Conservation (phyloP, 2,888 invertebrate species). For the Lasioglossum zephyrum region DNA sequence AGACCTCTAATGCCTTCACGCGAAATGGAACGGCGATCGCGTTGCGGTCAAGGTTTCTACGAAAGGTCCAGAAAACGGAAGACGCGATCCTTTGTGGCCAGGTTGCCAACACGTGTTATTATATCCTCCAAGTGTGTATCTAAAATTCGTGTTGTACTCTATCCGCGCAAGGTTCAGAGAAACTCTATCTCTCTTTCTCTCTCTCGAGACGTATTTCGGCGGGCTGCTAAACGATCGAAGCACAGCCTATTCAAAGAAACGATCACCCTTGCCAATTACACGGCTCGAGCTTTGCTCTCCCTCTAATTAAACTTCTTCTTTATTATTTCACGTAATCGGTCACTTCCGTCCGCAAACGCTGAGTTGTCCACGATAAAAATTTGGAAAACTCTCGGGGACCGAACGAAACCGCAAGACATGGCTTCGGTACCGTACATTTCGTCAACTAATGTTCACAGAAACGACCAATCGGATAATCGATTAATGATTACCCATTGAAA, state of each 20-base stretch:
- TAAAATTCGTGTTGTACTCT: constrained; percentile 24
- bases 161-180: constrained; percentile 23
- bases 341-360: constrained; percentile 24
- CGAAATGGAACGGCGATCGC: constrained; percentile 51
- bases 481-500: too few species aligned
- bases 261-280: constrained; percentile 21
- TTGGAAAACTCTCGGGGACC: background rate
- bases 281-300: background rate
- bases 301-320: constrained; percentile 41
- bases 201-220: constrained; percentile 7
- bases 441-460: too few species aligned
- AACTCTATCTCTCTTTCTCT: constrained; percentile 4
- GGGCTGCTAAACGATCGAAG: constrained; percentile 1
- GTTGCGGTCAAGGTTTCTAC: constrained; percentile 68
- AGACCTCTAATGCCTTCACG: constrained; percentile 60
- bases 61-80: constrained; percentile 59
- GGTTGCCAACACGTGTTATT: constrained; percentile 53
- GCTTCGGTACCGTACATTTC: too few species aligned
- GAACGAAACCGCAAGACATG: background rate
- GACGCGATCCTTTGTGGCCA: constrained; percentile 39
- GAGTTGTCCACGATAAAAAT: constrained; percentile 10
- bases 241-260: constrained; percentile 29
- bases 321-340: constrained; percentile 14
- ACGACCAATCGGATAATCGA: too few species aligned
- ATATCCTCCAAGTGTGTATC: constrained; percentile 43